These are phyloP conservation scores for Semicossyphus pulcher DNA, from an alignment of 2,113 vertebrate species.

Conservation along the genomic window DNA sequence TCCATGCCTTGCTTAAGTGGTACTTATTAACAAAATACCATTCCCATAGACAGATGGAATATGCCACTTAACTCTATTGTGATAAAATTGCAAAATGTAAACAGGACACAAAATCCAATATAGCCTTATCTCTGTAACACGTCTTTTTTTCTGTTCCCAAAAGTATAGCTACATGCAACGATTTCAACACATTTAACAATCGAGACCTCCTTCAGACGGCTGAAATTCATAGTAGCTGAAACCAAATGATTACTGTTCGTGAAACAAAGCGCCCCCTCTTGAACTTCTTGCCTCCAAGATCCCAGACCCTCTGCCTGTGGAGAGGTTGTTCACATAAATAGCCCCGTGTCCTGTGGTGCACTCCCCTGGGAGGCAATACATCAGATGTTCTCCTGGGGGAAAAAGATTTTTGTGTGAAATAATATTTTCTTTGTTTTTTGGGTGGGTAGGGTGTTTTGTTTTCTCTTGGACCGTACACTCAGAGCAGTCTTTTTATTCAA, in stretches of 20 bases:
- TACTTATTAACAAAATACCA: too few relatives aligned
- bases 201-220: too few relatives aligned
- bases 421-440: neutral
- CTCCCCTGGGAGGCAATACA: conserved; percentile 11
- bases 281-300: conserved; percentile 5
- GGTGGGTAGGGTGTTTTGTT: too few relatives aligned
- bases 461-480: too few relatives aligned
- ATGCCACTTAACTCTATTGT: neutral
- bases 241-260: neutral
- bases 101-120: too few relatives aligned
- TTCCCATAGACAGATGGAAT: neutral
- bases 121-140: too few relatives aligned
- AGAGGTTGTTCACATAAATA: conserved; percentile 31
- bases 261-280: neutral
- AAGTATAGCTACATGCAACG: too few relatives aligned
- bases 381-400: neutral
- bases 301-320: neutral
- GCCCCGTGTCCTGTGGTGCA: conserved; percentile 7
- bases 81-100: too few relatives aligned
- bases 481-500: neutral
- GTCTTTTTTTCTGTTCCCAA: too few relatives aligned
- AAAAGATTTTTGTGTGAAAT: neutral
- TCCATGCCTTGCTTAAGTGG: neutral
- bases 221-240: neutral
- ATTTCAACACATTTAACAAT: too few relatives aligned